Evolutionary conservation across 2,113 vertebrate species (phyloP).

Genomic region (Ivindomyrus marchei): DNA sequence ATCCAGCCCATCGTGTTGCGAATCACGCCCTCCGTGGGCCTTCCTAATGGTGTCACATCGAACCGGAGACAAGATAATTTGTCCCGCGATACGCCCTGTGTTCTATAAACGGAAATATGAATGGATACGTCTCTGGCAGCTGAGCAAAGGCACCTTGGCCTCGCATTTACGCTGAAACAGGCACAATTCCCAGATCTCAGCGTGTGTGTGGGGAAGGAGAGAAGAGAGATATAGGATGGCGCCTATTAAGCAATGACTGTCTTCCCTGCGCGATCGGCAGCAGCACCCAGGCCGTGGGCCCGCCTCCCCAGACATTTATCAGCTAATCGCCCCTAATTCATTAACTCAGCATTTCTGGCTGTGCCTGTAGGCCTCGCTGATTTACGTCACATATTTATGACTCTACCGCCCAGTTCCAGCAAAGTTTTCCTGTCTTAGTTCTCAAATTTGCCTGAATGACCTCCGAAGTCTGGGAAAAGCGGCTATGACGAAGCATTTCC

Average conservation of each 20-base stretch:
- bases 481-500: background rate
- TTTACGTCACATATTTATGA: conserved; percentile 2
- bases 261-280: background rate
- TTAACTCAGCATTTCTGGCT: background rate
- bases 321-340: background rate
- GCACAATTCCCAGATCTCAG: conserved; percentile 4
- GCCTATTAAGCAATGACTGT: conserved; percentile 13
- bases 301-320: background rate
- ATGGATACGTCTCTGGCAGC: background rate
- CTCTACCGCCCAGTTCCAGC: background rate
- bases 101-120: conserved; percentile 5
- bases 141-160: conserved; percentile 9
- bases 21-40: background rate
- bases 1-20: background rate
- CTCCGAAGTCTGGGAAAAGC: background rate
- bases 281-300: background rate
- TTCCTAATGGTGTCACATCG: background rate
- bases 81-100: background rate
- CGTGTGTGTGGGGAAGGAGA: conserved; percentile 3
- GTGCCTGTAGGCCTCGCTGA: background rate
- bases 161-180: conserved; percentile 12
- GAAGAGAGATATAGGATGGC: background rate
- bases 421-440: background rate
- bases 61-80: conserved; percentile 13
- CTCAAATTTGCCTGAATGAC: background rate